phyloP scores from a whole-genome alignment of 2,797 vertebrate genomes.

The Clarias platycephalus region DNA sequence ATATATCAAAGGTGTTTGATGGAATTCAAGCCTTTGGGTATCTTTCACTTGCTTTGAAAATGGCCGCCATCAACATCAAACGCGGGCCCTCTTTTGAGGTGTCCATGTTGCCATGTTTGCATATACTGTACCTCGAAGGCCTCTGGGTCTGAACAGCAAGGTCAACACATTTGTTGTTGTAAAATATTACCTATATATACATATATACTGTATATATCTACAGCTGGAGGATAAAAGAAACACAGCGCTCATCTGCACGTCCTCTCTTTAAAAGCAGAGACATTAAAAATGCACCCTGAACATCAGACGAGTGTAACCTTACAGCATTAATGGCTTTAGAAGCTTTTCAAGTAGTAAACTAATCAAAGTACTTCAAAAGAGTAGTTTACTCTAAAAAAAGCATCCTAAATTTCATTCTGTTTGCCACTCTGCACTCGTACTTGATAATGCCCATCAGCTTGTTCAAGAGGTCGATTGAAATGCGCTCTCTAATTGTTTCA shows the following conservation, averaged over 20 bases:
- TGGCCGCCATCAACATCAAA: slow-evolving; percentile 69
- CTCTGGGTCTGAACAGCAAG: slow-evolving; percentile 73
- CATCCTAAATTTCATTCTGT: slow-evolving; percentile 35
- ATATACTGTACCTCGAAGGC: slow-evolving; percentile 78
- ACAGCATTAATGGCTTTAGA: slow-evolving; percentile 52
- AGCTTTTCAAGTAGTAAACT: slow-evolving; percentile 57
- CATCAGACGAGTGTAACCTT: slow-evolving; percentile 62
- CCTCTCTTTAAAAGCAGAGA: slow-evolving; percentile 51
- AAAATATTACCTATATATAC: slow-evolving; percentile 30
- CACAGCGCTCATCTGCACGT: slow-evolving; percentile 49
- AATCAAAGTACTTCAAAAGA: slow-evolving; percentile 52
- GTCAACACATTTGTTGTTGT: slow-evolving; percentile 72
- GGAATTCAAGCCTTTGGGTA: slow-evolving; percentile 79
- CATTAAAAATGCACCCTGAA: slow-evolving; percentile 68
- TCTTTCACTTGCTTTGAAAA: slow-evolving; percentile 74
- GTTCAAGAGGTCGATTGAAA: slow-evolving; percentile 24
- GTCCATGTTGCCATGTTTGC: slow-evolving; percentile 66
- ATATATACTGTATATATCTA: slow-evolving; percentile 15
- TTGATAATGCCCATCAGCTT: slow-evolving; percentile 41
- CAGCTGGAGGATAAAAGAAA: slow-evolving; percentile 48
- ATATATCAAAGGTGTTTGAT: slow-evolving; percentile 76
- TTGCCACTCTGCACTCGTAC: slow-evolving; percentile 31
- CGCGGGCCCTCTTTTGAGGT: slow-evolving; percentile 55
- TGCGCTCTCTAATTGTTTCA: slow-evolving; percentile 44
- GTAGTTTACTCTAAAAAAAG: slow-evolving; percentile 37